Base-by-base conservation (phyloP, 2,797 vertebrate genomes). In the Rhinella marina region DNA sequence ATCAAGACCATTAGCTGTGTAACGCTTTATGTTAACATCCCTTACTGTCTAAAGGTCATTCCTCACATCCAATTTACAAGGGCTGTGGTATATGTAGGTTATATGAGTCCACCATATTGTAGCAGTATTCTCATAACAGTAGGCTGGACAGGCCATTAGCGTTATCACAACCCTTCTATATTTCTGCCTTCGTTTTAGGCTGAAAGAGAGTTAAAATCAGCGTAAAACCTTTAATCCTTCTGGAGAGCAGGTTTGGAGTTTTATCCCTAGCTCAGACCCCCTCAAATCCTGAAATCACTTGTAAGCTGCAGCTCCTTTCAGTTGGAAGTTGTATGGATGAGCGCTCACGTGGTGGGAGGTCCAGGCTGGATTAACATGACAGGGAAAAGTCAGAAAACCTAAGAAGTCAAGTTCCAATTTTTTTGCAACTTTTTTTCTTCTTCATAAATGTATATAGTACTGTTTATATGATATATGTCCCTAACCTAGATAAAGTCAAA, bases 221-320 rank as follows among this genome's bases (percentile, higher is more conserved):
- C 14, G 72, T 83, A 78, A 86, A 86, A 79, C 84, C 80, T 72
- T 86, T 89, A 89, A 89, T 86, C 84, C 80, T 86, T 83, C 79
- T 83, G 80, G 72, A 86, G 88, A 86, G 88, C 57, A 48, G 41
- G 78, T 54, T 75, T 76, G 84, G 80, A 88, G 88, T 66, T 89
- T 89, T 86, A 89, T 89, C 88, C 72, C 23, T 79, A 32, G 84
- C 62, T 86, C 80, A 89, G 80, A 89, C 88, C 80, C 80, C 81
- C 84, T 89, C 25, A 86, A 86, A 89, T 86, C 88, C 79, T 78
- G 80, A 89, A 89, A 89, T 89, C 88, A 86, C 84, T 89, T 89
- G 88, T 89, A 89, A 89, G 85, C 88, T 89, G 84, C 62, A 27
- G 88, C 78, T 86, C 48, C 81, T 86, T 89, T 89, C 84, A 86